Base-by-base conservation (phyloP, 2,113 vertebrate genomes). In the Bubo blakistoni region DNA sequence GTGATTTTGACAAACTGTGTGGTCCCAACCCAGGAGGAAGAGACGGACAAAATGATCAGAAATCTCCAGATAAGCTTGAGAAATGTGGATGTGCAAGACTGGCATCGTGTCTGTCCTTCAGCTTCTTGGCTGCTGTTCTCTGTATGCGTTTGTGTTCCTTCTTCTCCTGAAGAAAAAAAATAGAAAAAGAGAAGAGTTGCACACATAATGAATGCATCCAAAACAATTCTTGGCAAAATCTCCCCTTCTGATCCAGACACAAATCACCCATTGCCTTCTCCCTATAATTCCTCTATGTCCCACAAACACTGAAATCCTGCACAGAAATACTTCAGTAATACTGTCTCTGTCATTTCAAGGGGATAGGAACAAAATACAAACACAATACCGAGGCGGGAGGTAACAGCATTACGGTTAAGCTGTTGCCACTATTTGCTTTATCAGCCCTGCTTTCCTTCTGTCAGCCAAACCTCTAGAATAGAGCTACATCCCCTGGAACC, bases 1-100 rank as follows among this genome's bases (percentile, higher is more conserved):
- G 99, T 99, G 96, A 99, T 98, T 98, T 99, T 99, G 90, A 99
- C 99, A 94, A 99, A 98, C 97, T 99, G 99, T 1, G 99, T 99
- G 97, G 99, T 99, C 96, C 99, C 99, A 36, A 99, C 99, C 99
- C 99, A 99, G 92, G 99, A 99, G 5, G 99, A 99, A 30, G 99
- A 99, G 95, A 99, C 98, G 17, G 99, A 99, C 94, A 99, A 96
- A 80, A 99, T 98, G 97, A 99, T 98, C 98, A 99, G 98, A 95
- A 99, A 98, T 92, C 99, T 99, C 92, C 99, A 99, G 96, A 99
- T 95, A 40, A 99, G 98, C 98, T 99, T 99, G 95, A 99, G 98
- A 86, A 98, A 97, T 1, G 97, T 92, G 70, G 98, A 98, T 44
- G 97, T 97, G 91, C 99, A 99, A 29, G 98, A 98, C n/a, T 98